Evolutionary conservation across 1,140 invertebrate species (phyloP), one percentile per base, ranked within the genome.

Genomic region (Drosophila bipectinata): DNA sequence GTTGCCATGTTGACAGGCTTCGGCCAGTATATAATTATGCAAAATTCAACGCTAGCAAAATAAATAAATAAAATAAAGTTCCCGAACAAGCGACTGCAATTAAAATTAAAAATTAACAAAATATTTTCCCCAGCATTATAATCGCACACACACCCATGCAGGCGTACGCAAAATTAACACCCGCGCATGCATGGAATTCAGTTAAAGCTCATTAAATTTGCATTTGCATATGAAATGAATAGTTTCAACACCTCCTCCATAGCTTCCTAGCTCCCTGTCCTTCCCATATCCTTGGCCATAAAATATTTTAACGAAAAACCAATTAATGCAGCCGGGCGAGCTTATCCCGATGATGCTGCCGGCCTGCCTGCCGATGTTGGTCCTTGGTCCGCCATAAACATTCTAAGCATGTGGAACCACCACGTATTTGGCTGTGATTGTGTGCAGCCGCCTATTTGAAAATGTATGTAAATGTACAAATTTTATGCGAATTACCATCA

Each of bases 41-140:
- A 87, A 87, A 87, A 78, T 72, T 72, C 77, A 68, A 26, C 52
- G 44, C 12, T 18, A 34, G 24, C 24, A 32, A 67, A 44, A 51
- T 63, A 69, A 69, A 69, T 69, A 69, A 69, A 57, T 69, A 49
- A 69, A 56, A 69, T 56, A 49, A 69, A 68, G 44, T 56, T 49
- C 28, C 28, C 64, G 67, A 78, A 87, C 82, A 82, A 85, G 82
- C 79, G 59, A 82, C 66, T 48, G 74, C 82, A 85, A 85, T 85
- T 82, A 87, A 85, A 85, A 85, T 87, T 85, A 82, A 85, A 85
- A 85, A 85, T 85, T 87, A 78, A 87, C 82, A 75, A 82, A 85
- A 85, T 81, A 87, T 87, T 74, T 74, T 55, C 44, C 63, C 63
- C 62, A 45, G 44, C 55, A 76, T 67, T 60, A 56, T 34, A 18